Evolutionary conservation across 1,140 invertebrate species (phyloP).

Genomic region (Drosophila rhopaloa): DNA sequence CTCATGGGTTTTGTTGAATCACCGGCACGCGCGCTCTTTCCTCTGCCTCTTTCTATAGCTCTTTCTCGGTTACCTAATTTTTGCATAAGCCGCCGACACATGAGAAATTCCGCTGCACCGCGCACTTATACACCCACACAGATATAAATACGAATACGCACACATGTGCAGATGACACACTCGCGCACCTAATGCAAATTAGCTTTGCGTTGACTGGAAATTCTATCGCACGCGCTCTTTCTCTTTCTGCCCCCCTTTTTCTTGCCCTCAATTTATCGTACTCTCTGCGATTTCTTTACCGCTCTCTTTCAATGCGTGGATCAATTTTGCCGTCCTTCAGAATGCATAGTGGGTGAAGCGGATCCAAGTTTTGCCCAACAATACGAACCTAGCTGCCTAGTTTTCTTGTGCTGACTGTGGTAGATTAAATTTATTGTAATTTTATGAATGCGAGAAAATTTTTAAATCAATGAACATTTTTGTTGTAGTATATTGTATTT

Average conservation of each 20-base stretch:
- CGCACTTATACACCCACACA: neutral
- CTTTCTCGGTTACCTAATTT: slow-evolving; percentile 52
- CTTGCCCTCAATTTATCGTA: slow-evolving; percentile 1
- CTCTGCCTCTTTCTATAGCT: slow-evolving; percentile 5
- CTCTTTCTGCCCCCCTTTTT: slow-evolving; percentile 17
- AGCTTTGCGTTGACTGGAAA: slow-evolving; percentile 50
- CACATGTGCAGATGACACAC: slow-evolving; percentile 6
- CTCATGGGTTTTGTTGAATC: slow-evolving; percentile 28
- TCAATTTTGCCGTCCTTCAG: slow-evolving; percentile 62
- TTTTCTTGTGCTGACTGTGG: too few species aligned
- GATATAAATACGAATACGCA: neutral
- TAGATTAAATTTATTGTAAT: too few species aligned
- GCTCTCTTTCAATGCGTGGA: slow-evolving; percentile 39
- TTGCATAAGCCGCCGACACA: slow-evolving; percentile 36
- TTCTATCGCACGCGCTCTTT: slow-evolving; percentile 41
- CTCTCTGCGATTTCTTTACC: neutral
- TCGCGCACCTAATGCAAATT: slow-evolving; percentile 25
- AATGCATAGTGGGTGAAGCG: neutral
- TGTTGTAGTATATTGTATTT: too few species aligned
- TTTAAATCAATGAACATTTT: too few species aligned
- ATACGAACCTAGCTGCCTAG: too few species aligned
- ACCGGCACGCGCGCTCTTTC: slow-evolving; percentile 7
- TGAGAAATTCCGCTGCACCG: slow-evolving; percentile 37
- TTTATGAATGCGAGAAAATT: too few species aligned
- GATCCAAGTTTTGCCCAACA: neutral